Conservation (phyloP, 2,888 invertebrate species). For the Drosophila paucipuncta region DNA sequence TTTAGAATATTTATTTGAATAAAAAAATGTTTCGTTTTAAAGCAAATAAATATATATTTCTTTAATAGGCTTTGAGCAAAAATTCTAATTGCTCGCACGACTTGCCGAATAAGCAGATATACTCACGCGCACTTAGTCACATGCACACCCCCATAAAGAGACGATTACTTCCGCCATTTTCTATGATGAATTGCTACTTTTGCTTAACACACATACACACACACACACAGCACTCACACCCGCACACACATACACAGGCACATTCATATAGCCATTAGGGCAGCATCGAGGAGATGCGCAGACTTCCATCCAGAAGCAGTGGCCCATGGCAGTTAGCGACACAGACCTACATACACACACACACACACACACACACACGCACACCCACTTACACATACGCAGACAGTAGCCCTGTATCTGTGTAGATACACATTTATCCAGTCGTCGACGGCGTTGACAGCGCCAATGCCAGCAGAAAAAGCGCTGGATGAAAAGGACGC, state of each 20-base stretch:
- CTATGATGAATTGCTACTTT: conserved; percentile 84
- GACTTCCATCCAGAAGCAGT: conserved; percentile 47
- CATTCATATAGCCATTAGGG: conserved; percentile 43
- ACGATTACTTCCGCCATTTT: conserved; percentile 84
- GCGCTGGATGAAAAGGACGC: conserved; percentile 40
- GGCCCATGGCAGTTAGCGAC: conserved; percentile 52
- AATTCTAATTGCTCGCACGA: conserved; percentile 42
- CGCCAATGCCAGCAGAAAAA: conserved; percentile 59
- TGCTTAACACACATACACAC: conserved; percentile 57
- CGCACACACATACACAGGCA: conserved; percentile 35
- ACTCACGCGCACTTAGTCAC: conserved; percentile 41
- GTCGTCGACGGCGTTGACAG: conserved; percentile 75
- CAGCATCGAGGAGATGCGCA: conserved; percentile 70
- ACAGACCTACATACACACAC: conserved; percentile 40
- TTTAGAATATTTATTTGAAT: not conserved
- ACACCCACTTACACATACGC: not conserved
- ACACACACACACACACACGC: conserved; percentile 1
- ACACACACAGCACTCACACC: not conserved
- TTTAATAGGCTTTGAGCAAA: conserved; percentile 10
- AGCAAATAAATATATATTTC: not conserved
- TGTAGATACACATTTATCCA: conserved; percentile 75
- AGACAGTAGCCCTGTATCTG: conserved; percentile 22
- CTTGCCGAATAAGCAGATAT: conserved; percentile 31
- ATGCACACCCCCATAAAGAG: conserved; percentile 65
- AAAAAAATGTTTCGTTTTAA: not conserved